phyloP scores from a whole-genome alignment of 2,797 vertebrate species.

The Gouania willdenowi region DNA sequence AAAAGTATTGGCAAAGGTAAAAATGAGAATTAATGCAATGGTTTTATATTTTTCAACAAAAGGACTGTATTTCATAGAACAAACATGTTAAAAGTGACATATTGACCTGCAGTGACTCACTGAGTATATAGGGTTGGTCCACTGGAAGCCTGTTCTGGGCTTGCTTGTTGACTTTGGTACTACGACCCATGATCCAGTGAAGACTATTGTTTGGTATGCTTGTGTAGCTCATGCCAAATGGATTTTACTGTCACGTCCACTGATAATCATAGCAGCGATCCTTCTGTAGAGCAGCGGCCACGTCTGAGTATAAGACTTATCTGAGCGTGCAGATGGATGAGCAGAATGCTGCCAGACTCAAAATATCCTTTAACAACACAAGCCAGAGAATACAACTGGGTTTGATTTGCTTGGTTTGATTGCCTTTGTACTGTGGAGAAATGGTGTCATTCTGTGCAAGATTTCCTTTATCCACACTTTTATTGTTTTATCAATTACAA shows the following conservation, averaged over 20 bases:
- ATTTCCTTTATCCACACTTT: neutral
- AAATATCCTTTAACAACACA: conserved; percentile 43
- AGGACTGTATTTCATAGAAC: too few species aligned
- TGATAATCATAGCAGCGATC: conserved; percentile 50
- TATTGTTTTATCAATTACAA: too few species aligned
- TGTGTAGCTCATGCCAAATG: conserved; percentile 31
- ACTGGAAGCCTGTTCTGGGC: conserved; percentile 39
- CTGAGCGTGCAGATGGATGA: conserved; percentile 54
- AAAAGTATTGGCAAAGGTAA: too few species aligned
- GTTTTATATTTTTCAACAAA: too few species aligned
- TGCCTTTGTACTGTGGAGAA: too few species aligned
- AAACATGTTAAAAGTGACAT: too few species aligned
- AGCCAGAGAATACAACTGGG: conserved; percentile 33
- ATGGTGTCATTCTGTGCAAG: too few species aligned
- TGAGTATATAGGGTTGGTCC: conserved; percentile 47
- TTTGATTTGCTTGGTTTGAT: conserved; percentile 1
- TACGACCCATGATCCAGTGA: conserved; percentile 31
- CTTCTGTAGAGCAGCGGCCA: conserved; percentile 43
- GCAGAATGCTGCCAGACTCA: conserved; percentile 38
- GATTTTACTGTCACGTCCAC: conserved; percentile 40
- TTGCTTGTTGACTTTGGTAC: conserved; percentile 58
- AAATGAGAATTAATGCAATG: too few species aligned
- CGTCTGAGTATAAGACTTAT: conserved; percentile 32
- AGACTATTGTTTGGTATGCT: conserved; percentile 59
- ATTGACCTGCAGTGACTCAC: conserved; percentile 39